phyloP scores from a whole-genome alignment of 2,797 vertebrate species.

The Myripristis murdjan region DNA sequence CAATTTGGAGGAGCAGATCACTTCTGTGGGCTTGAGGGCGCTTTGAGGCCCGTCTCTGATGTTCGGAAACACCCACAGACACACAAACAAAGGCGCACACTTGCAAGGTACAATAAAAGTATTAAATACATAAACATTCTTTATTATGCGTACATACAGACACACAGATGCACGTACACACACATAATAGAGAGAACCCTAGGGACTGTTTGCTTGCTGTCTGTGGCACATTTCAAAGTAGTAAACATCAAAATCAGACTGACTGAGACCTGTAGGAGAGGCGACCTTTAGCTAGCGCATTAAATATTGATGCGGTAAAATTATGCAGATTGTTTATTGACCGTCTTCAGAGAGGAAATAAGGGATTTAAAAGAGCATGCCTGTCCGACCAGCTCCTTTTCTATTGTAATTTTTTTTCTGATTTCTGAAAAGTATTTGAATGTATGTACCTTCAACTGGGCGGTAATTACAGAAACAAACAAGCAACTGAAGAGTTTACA shows the following conservation, averaged over 20 bases:
- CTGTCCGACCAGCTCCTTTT: slow-evolving; percentile 51
- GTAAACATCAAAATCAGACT: slow-evolving; percentile 84
- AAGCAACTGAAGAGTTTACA: slow-evolving; percentile 73
- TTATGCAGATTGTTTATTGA: slow-evolving; percentile 94
- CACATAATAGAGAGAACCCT: slow-evolving; percentile 47
- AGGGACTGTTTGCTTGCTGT: slow-evolving; percentile 82
- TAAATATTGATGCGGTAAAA: slow-evolving; percentile 92
- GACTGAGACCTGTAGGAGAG: slow-evolving; percentile 81
- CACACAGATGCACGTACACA: slow-evolving; percentile 22
- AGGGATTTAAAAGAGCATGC: slow-evolving; percentile 30
- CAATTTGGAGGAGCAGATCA: slow-evolving; percentile 83
- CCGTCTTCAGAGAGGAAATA: slow-evolving; percentile 69
- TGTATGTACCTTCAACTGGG: slow-evolving; percentile 36
- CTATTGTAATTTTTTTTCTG: slow-evolving; percentile 75
- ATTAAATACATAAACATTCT: slow-evolving; percentile 65
- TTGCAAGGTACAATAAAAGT: slow-evolving; percentile 66
- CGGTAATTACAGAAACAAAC: slow-evolving; percentile 74
- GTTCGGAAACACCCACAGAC: slow-evolving; percentile 68
- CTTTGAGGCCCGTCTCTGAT: slow-evolving; percentile 79
- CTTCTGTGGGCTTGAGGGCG: slow-evolving; percentile 81
- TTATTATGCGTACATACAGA: slow-evolving; percentile 55
- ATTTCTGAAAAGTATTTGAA: slow-evolving; percentile 75
- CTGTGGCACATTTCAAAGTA: slow-evolving; percentile 88
- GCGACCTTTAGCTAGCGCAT: slow-evolving; percentile 88
- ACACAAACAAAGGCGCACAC: slow-evolving; percentile 62